Evolutionary conservation across 2,797 vertebrate genomes (phyloP), one percentile per base, ranked within the genome.

Genomic region (Sebastes dallii): DNA sequence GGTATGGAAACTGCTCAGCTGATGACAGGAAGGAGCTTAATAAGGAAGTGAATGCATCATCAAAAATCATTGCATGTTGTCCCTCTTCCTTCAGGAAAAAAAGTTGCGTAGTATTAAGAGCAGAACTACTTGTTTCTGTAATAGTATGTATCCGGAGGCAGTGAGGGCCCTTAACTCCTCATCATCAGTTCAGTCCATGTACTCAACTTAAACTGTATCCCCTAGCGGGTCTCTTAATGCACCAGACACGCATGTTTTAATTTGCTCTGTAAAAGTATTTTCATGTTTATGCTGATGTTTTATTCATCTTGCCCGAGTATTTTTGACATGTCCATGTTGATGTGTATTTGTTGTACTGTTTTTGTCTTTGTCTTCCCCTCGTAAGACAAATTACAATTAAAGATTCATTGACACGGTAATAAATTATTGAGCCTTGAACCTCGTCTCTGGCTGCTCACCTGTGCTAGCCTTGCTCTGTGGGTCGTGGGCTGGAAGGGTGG

Each of bases 401-500:
- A 29, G n/a, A 29, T 8, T 27, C 14, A 60, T 32, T 11, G 27
- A 60, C 16, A 20, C 18, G 27, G 59, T n/a, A n/a, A 54, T 54
- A 11, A 54, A 60, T 30, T 5, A 30, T 20, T 60, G 16, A 30
- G 8, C 16, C 25, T 29, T 60, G 58, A 32, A 60, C 50, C 50
- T 54, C 1, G 9, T 32, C 27, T 70, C 13, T 64, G 52, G 34
- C 8, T 81, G 50, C 61, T 87, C 83, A 96, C 95, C 95, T 94
- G 88, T 77, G 34, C 81, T 30, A 0, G 90, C 68, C 55, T 93
- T 95, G 82, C 80, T 88, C 73, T 94, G 91, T 1, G 71, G 75
- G 62, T 97, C 97, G 67, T 96, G 97, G 7, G 95, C 88, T 67
- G 96, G 97, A 61, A 94, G 84, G 14, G 95, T 93, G 80, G 95